Evolutionary conservation across 2,113 vertebrate genomes (phyloP).

Genomic region (Ifrita kowaldi): DNA sequence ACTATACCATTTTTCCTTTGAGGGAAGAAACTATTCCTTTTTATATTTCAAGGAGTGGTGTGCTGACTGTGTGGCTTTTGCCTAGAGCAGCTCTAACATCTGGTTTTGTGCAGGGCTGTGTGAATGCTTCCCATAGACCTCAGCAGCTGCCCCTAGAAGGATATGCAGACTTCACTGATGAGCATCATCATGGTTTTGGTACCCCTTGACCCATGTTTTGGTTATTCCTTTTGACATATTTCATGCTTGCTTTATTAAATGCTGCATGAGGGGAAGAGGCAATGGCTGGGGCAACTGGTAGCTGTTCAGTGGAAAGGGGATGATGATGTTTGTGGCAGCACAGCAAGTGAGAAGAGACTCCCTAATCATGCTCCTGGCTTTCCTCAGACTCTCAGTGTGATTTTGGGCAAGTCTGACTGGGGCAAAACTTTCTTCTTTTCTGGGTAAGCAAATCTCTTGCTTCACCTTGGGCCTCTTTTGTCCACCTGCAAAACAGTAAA

Average conservation of each 20-base stretch:
- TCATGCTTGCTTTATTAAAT: background rate
- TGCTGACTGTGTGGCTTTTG: background rate
- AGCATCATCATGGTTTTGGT: background rate
- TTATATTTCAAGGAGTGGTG: background rate
- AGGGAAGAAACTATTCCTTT: background rate
- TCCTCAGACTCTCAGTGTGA: background rate
- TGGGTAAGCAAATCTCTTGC: background rate
- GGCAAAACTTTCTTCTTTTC: background rate
- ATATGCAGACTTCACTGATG: background rate
- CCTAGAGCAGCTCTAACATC: background rate
- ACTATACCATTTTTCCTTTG: background rate
- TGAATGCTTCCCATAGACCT: background rate
- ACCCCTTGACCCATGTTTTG: background rate
- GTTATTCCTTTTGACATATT: background rate
- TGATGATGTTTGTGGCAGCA: background rate
- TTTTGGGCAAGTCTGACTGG: background rate
- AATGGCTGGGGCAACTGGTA: background rate
- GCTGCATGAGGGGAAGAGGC: background rate
- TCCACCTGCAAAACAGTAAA: background rate
- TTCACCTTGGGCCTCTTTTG: background rate
- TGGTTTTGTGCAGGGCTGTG: background rate
- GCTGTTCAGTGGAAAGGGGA: background rate
- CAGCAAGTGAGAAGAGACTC: background rate
- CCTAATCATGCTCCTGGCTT: background rate
- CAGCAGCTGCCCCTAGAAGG: background rate